Base-by-base conservation (phyloP, 2,888 invertebrate species). In the Dryobota labecula region DNA sequence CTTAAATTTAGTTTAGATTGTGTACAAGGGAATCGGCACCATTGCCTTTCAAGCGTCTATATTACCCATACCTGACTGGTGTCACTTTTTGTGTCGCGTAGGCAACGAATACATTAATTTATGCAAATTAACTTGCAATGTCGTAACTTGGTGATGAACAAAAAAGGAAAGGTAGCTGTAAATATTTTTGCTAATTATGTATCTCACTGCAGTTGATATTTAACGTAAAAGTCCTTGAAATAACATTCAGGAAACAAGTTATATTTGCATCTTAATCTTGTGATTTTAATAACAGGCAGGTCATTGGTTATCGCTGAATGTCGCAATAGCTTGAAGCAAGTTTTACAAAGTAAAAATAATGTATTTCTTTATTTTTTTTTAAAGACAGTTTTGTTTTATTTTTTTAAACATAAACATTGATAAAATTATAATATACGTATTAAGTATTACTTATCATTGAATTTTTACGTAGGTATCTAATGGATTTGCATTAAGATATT, bases 191-290 rank as follows among this genome's bases (percentile, higher is more conserved):
- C 18, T 79, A 45, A 79, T 65, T 24, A 62, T 0, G 9, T n/a
- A 20, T 30, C 36, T 75, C 6, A 9, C 13, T 73, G 51, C 51
- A 73, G 9, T 73, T 57, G 27, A 47, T 63, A 49, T 58, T 63
- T 41, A 57, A 13, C 27, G 4, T 7, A 53, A 30, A 51, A 24
- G n/a, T 45, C 63, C 68, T 80, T 68, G 68, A 60, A 80, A 68
- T 75, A 60, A n/a, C 58, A 75, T 77, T 80, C 76, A 75, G 62
- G 57, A 58, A 67, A 74, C 33, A n/a, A 24, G 30, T 58, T 47
- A 9, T 36, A 57, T 53, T 54, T 66, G 38, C 62, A 63, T 74
- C 66, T 20, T 65, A 30, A 63, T 74, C 66, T 20, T 65, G 24
- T n/a, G 13, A 53, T 75, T 73, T 58, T 18, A 73, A 33, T 60